Percentiles rank a stretch among this genome's conserved stretches.
These are phyloP conservation scores for Decapterus maruadsi DNA, from an alignment of 2,797 vertebrate species.

Conservation along the genomic window DNA sequence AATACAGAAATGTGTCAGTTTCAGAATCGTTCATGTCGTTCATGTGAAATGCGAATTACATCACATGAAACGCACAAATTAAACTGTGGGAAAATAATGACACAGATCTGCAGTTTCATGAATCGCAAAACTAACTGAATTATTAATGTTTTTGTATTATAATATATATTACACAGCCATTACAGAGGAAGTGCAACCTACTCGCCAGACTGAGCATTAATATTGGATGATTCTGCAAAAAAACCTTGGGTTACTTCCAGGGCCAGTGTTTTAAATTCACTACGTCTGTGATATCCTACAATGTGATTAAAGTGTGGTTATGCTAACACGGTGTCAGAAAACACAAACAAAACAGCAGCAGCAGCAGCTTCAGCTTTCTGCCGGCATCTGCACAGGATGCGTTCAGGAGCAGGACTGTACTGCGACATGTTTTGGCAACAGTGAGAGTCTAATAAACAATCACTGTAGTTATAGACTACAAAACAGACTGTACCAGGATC, in stretches of 20 bases:
- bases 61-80: neutral
- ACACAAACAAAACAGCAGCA: neutral
- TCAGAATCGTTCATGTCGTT: neutral
- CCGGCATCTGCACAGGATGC: neutral
- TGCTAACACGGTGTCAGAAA: neutral
- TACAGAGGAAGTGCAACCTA: neutral
- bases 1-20: constrained; percentile 1
- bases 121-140: neutral
- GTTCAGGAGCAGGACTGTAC: neutral
- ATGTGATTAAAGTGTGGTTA: neutral
- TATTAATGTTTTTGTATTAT: neutral
- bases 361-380: neutral
- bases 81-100: neutral
- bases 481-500: neutral
- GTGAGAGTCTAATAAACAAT: neutral
- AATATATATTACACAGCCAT: constrained; percentile 1
- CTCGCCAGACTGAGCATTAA: neutral
- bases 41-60: neutral
- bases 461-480: neutral
- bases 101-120: neutral
- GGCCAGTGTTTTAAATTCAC: neutral
- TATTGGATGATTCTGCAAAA: neutral
- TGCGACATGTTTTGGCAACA: neutral
- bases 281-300: neutral
- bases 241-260: neutral